Percentiles rank a stretch among this genome's conserved stretches.
phyloP scores from a whole-genome alignment of 2,888 invertebrate species.

The Netelia inedita region DNA sequence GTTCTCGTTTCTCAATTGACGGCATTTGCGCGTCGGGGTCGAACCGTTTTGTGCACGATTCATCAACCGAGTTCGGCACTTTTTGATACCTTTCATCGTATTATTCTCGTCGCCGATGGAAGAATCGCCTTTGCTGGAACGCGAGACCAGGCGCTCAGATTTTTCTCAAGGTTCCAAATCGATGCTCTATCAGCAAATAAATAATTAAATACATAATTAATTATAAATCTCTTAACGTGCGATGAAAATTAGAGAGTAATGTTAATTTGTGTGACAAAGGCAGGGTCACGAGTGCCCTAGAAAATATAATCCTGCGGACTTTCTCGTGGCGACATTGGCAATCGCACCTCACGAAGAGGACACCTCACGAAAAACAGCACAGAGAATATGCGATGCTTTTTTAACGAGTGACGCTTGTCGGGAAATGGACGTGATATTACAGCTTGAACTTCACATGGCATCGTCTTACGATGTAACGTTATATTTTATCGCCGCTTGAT shows the following conservation, averaged over 20 bases:
- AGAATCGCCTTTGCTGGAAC: conserved; percentile 94
- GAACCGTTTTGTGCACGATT: conserved; percentile 96
- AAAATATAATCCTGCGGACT: conserved; percentile 96
- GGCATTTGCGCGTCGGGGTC: conserved; percentile 90
- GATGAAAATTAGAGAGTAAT: neutral
- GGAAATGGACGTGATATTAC: conserved; percentile 91
- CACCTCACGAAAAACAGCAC: conserved; percentile 89
- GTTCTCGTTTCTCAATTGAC: conserved; percentile 91
- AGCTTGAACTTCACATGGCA: conserved; percentile 90
- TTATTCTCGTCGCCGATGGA: conserved; percentile 94
- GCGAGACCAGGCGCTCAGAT: conserved; percentile 88
- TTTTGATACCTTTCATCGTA: conserved; percentile 93
- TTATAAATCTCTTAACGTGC: no score
- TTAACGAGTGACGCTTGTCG: conserved; percentile 92
- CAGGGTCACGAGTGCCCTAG: conserved; percentile 92
- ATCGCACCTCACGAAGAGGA: conserved; percentile 92
- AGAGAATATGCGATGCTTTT: conserved; percentile 92
- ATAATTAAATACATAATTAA: neutral
- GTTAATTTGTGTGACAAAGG: conserved; percentile 83
- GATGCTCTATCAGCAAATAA: conserved; percentile 9
- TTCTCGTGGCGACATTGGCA: conserved; percentile 94
- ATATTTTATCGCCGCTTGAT: neutral
- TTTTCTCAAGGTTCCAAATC: conserved; percentile 88
- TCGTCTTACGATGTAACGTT: conserved; percentile 86
- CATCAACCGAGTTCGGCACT: conserved; percentile 97